Evolutionary conservation across 2,888 invertebrate species (phyloP).

Genomic region (Orthonevra nobilis): DNA sequence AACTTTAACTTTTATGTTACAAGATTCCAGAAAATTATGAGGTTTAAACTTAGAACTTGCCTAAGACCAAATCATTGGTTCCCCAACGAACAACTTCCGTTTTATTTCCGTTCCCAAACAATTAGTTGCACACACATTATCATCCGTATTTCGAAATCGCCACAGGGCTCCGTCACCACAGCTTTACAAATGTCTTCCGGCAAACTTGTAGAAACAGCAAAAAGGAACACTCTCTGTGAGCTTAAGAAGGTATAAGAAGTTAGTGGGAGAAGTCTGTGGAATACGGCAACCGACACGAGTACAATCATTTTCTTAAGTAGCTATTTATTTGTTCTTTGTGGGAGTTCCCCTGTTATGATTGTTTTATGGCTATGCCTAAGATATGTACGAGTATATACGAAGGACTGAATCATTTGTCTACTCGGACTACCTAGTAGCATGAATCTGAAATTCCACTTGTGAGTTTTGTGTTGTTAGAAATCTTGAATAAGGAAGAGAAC

Average conservation of each 20-base stretch:
- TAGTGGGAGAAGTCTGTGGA: slow-evolving; percentile 51
- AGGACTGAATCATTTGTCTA: slow-evolving; percentile 47
- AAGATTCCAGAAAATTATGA: too few relatives aligned
- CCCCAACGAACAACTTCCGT: slow-evolving; percentile 61
- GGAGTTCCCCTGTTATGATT: slow-evolving; percentile 53
- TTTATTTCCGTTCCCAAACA: slow-evolving; percentile 61
- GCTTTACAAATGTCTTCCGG: slow-evolving; percentile 67
- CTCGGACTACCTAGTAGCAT: slow-evolving; percentile 14
- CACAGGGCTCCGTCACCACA: slow-evolving; percentile 53
- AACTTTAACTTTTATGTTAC: too few relatives aligned
- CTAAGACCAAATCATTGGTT: slow-evolving; percentile 35
- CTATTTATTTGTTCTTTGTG: slow-evolving; percentile 63
- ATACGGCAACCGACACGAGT: slow-evolving; percentile 54
- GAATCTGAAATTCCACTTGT: slow-evolving; percentile 36
- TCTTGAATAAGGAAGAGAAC: too few relatives aligned
- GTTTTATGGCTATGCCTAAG: slow-evolving; percentile 54
- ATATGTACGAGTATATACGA: slow-evolving; percentile 35
- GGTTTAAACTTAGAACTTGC: slow-evolving; percentile 27
- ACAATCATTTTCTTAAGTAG: slow-evolving; percentile 60
- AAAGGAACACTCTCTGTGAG: slow-evolving; percentile 51
- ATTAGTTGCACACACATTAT: slow-evolving; percentile 62
- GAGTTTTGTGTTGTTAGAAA: too few relatives aligned
- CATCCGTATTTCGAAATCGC: slow-evolving; percentile 56
- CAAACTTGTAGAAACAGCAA: slow-evolving; percentile 59
- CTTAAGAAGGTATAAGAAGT: slow-evolving; percentile 62